Percentiles rank a stretch among this genome's conserved stretches.
These are phyloP conservation scores for Heterotilapia buettikoferi DNA, from an alignment of 2,113 vertebrate species.

Conservation along the genomic window DNA sequence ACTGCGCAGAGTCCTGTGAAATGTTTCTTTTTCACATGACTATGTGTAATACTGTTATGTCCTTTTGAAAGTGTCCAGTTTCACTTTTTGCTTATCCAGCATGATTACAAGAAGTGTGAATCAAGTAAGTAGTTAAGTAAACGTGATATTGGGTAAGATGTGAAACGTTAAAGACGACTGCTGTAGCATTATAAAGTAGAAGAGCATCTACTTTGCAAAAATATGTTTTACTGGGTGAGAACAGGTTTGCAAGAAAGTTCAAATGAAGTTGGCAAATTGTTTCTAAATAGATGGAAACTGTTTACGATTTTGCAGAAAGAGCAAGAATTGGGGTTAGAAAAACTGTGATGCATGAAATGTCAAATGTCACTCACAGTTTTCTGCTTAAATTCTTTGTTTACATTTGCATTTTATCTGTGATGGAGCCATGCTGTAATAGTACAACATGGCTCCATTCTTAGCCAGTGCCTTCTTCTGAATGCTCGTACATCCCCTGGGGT, in stretches of 20 bases:
- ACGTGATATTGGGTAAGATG: not conserved
- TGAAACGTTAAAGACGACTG: not conserved
- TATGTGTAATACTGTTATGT: not conserved
- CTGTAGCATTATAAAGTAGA: not conserved
- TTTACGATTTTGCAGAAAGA: not conserved
- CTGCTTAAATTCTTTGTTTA: not conserved
- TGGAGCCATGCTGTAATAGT: not conserved
- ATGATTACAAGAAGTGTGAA: not conserved
- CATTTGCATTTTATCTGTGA: not conserved
- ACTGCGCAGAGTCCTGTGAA: not conserved
- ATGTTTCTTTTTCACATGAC: not conserved
- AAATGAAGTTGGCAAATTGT: not conserved
- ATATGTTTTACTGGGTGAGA: rapidly evolving
- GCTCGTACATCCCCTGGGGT: not conserved
- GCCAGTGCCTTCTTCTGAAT: not conserved
- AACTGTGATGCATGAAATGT: not conserved
- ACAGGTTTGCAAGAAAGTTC: not conserved
- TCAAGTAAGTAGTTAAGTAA: not conserved
- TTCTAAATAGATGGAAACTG: not conserved
- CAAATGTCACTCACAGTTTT: not conserved
- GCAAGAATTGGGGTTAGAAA: not conserved
- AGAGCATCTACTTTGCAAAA: not conserved
- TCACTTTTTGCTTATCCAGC: not conserved
- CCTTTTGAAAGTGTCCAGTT: not conserved
- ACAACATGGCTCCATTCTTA: not conserved